Evolutionary conservation across 2,113 vertebrate genomes (phyloP), one percentile per base, ranked within the genome.

Genomic region (Chunga burmeisteri): DNA sequence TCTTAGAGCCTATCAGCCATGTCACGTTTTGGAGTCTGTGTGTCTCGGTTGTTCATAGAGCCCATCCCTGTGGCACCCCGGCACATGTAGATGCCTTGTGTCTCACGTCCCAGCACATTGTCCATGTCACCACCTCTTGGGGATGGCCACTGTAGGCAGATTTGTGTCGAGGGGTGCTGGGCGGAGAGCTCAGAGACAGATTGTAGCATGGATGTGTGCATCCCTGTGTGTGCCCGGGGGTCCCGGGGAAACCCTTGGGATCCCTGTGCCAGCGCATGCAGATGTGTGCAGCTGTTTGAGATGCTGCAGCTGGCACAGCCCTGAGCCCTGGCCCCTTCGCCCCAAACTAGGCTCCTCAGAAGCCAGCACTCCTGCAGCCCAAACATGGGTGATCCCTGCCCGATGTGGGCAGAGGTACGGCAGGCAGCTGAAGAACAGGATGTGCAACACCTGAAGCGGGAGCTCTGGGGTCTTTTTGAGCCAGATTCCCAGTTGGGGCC

Each of bases 351-450:
- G 42, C 26, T 86, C 52, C 59, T 52, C 53, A 38, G 11, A 29
- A 16, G 58, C 32, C 47, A 53, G 11, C 4, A 5, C 25, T 82
- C 27, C 55, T 34, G 68, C 26, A 67, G 11, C 52, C 26, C 29
- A 50, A 16, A 30, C 3, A 4, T 0, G 2, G 36, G 61, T 27
- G 59, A 52, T 88, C 73, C 36, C 40, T 80, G 61, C n/a, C 65
- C 10, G 0, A 0, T 0, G 1, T 72, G 86, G 68, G 78, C 61
- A 47, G 0, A 1, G 40, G 52, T 17, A 38, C 1, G 0, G 53
- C 75, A 61, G 50, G 53, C 67, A 87, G 75, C 63, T 19, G 36
- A 61, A 52, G 38, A 72, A 87, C 19, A 58, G 67, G 62, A 73
- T 80, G 56, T n/a, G 14, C 55, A 86, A 13, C 44, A 14, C 55